A percentile compares a stretch with the other conserved stretches of the same genome.
These are phyloP conservation scores for Actenoides hombroni DNA, from an alignment of 2,113 vertebrate species.

Conservation along the genomic window DNA sequence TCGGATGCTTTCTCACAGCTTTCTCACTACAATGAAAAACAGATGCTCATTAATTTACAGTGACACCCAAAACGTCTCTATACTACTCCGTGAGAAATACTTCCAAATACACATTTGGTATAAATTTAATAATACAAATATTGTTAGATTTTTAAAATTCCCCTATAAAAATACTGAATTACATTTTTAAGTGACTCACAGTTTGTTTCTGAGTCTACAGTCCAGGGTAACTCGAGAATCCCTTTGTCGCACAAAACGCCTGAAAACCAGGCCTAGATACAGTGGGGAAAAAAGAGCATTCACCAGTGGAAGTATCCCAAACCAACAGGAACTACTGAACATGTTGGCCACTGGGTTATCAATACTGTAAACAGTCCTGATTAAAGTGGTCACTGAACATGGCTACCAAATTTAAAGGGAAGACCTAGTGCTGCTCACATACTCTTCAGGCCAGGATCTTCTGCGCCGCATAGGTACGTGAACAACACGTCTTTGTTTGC, in stretches of 20 bases:
- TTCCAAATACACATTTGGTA: slow-evolving; percentile 49
- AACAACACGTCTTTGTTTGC: not conserved
- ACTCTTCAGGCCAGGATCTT: not conserved
- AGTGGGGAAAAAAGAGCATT: not conserved
- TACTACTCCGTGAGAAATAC: slow-evolving; percentile 15
- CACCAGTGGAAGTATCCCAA: not conserved
- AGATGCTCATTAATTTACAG: slow-evolving; percentile 35
- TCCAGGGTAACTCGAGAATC: not conserved
- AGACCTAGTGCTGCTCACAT: not conserved
- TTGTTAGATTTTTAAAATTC: not conserved
- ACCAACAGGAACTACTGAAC: not conserved
- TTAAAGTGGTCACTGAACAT: not conserved
- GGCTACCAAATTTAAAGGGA: not conserved
- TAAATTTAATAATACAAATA: slow-evolving; percentile 51
- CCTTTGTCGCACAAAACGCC: not conserved
- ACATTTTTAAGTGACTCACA: slow-evolving; percentile 7
- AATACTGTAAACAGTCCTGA: not conserved
- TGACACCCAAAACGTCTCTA: slow-evolving; percentile 29
- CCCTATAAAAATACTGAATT: not conserved
- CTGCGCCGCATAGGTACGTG: not conserved
- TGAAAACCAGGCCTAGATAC: not conserved
- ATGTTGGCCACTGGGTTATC: not conserved
- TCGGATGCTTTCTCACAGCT: slow-evolving; percentile 4
- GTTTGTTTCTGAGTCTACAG: not conserved
- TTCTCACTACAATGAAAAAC: slow-evolving; percentile 27